Percentiles rank a stretch among this genome's conserved stretches.
Conservation (phyloP, 2,113 vertebrate genomes). For the Acrocephalus arundinaceus region DNA sequence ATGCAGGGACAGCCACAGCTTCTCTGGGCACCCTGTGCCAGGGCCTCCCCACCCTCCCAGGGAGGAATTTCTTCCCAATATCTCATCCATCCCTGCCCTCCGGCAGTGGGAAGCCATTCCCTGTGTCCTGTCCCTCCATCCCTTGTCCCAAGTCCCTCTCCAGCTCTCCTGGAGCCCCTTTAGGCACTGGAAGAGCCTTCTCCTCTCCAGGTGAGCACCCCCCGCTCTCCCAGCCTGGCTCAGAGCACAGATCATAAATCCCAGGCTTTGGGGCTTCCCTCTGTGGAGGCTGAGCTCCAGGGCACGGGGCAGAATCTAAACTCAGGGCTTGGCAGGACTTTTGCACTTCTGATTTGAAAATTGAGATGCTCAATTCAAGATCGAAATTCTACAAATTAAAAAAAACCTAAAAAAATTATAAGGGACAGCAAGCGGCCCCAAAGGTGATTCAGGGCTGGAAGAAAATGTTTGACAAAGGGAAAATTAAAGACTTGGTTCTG, state of each 20-base stretch:
- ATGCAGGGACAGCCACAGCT: background rate
- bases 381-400: background rate
- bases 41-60: background rate
- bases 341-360: background rate
- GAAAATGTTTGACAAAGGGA: background rate
- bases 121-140: background rate
- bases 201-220: background rate
- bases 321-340: background rate
- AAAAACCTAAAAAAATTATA: background rate
- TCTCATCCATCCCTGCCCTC: background rate
- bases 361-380: background rate
- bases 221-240: background rate
- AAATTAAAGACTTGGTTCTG: background rate
- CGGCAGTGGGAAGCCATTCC: background rate
- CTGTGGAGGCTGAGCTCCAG: background rate
- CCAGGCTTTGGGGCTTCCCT: background rate
- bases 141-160: background rate
- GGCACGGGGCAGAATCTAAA: accelerated
- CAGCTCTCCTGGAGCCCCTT: background rate
- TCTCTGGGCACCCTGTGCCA: background rate
- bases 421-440: background rate
- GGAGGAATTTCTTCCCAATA: accelerated
- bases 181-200: accelerated
- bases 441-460: background rate
- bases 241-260: background rate